Evolutionary conservation across 1,140 invertebrate genomes (phyloP).

Genomic region (Drosophila arawakana): DNA sequence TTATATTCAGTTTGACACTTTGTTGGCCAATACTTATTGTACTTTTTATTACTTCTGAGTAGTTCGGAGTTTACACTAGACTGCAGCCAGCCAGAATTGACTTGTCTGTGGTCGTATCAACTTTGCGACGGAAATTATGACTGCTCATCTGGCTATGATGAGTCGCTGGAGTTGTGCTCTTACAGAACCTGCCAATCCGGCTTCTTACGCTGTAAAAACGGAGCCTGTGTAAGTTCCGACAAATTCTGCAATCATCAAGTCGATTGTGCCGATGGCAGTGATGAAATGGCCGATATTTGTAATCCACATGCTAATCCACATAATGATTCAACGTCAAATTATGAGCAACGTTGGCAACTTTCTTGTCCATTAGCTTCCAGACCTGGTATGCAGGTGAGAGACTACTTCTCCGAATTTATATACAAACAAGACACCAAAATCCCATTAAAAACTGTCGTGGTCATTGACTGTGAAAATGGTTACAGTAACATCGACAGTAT

Average conservation of each 20-base stretch:
- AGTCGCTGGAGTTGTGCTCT: slow-evolving; percentile 76
- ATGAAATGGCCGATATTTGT: slow-evolving; percentile 85
- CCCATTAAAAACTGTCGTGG: slow-evolving; percentile 6
- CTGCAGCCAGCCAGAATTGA: background rate
- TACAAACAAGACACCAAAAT: slow-evolving; percentile 9
- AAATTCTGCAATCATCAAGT: slow-evolving; percentile 85
- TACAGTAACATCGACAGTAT: background rate
- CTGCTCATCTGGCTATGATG: slow-evolving; percentile 87
- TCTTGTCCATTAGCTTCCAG: too few relatives aligned
- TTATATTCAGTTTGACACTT: background rate
- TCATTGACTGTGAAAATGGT: slow-evolving; percentile 18
- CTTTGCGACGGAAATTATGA: slow-evolving; percentile 83
- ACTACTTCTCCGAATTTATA: background rate
- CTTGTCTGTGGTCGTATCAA: slow-evolving; percentile 40
- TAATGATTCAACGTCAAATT: too few relatives aligned
- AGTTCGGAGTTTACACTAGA: background rate
- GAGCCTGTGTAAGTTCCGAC: slow-evolving; percentile 86
- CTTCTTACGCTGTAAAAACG: slow-evolving; percentile 86
- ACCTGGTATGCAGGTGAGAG: background rate
- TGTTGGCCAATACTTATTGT: background rate
- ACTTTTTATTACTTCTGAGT: background rate
- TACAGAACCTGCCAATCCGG: slow-evolving; percentile 72
- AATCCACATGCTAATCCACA: background rate
- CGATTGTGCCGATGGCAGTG: slow-evolving; percentile 89
- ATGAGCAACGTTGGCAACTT: too few relatives aligned